Evolutionary conservation across 2,797 vertebrate genomes (phyloP).

Genomic region (Characodon lateralis): DNA sequence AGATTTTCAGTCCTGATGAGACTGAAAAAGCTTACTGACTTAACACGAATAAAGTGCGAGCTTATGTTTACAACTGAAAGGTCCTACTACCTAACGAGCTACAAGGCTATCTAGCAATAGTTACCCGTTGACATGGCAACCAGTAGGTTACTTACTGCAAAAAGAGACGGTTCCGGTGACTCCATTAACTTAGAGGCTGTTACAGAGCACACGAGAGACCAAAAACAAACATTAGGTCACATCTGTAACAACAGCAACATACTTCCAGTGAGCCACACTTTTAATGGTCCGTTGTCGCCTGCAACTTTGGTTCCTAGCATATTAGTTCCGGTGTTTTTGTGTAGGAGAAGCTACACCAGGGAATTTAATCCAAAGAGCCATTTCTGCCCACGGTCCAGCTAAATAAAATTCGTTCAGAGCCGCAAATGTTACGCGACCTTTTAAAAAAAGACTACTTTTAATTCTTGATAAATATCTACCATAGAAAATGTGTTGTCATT

Average conservation of each 20-base stretch:
- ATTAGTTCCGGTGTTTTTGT: conserved; percentile 16
- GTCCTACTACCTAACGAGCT: conserved; percentile 14
- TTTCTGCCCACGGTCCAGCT: too few species aligned
- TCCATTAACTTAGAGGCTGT: conserved; percentile 49
- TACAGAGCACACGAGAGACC: conserved; percentile 1
- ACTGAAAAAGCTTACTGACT: neutral
- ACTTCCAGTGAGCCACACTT: conserved; percentile 47
- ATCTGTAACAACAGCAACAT: conserved; percentile 2
- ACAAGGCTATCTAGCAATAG: neutral
- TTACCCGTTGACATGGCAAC: neutral
- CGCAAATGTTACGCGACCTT: too few species aligned
- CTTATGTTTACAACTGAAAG: conserved; percentile 13
- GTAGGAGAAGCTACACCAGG: too few species aligned
- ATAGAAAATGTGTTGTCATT: too few species aligned
- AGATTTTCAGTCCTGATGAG: neutral
- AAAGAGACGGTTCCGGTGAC: conserved; percentile 34
- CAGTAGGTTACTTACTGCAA: conserved; percentile 55
- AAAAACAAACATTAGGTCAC: conserved; percentile 30
- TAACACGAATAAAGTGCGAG: neutral
- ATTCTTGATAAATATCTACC: too few species aligned
- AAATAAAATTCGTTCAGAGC: too few species aligned
- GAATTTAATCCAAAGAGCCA: too few species aligned
- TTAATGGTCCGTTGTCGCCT: neutral
- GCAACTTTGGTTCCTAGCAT: conserved; percentile 29
- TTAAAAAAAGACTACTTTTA: too few species aligned